Conservation (phyloP, 2,797 vertebrate species). For the Pristis pectinata region DNA sequence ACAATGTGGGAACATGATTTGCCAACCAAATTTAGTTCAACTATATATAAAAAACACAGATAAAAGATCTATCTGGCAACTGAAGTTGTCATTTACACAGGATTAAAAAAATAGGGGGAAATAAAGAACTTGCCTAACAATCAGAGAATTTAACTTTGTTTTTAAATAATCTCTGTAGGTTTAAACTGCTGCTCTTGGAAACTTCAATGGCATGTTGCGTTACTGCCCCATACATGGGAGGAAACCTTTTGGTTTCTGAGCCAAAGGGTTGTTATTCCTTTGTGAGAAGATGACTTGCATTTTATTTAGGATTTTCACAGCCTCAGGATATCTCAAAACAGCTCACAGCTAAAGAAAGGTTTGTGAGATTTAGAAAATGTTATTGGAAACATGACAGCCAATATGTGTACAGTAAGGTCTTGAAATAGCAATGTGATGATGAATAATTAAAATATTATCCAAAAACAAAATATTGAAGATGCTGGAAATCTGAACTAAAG, state of each 20-base stretch:
- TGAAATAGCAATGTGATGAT: no score
- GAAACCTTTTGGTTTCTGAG: not conserved
- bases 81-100: not conserved
- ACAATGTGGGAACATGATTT: not conserved
- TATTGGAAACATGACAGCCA: no score
- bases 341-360: no score
- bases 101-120: not conserved
- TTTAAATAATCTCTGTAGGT: no score
- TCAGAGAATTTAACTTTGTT: not conserved
- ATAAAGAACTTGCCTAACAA: no score
- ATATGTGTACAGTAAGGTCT: no score
- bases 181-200: not conserved
- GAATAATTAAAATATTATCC: no score
- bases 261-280: not conserved
- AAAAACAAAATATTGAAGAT: no score
- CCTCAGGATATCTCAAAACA: not conserved
- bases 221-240: not conserved
- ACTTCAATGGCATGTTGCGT: not conserved
- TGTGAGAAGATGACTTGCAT: not conserved
- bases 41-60: not conserved
- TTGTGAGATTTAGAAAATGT: no score
- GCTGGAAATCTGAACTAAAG: no score
- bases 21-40: not conserved
- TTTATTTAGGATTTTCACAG: not conserved
- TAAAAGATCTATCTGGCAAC: not conserved